Base-by-base conservation (phyloP, 1,140 invertebrate genomes). In the Eriocheir sinensis region DNA sequence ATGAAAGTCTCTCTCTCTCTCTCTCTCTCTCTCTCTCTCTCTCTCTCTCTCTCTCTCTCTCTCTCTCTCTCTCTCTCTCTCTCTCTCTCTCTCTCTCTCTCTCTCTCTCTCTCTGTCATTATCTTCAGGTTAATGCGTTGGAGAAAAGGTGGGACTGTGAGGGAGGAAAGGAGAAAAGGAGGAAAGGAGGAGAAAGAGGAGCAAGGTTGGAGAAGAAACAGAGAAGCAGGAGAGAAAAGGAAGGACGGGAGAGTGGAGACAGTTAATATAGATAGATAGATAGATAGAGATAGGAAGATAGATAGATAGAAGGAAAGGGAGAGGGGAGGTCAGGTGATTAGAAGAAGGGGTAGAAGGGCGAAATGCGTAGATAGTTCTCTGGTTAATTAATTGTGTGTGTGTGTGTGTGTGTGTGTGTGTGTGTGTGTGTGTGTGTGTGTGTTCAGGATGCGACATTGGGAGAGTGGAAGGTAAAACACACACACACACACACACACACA, bases 1-100 rank as follows among this genome's bases (percentile, higher is more conserved):
- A 72, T 4, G 21, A 72, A 72, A 21, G 12, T 12, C 6, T 4
- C 21, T 12, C 6, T n/a, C 2, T 21, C 12, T 72, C 60, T 72
- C 60, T 72, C 60, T 72, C 60, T 72, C 60, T 72, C 60, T 72
- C 60, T 72, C 60, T 72, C 60, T 72, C 60, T 72, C 60, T 72
- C 60, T 72, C 60, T 72, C 60, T 72, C 60, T 72, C 60, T 72
- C 60, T 48, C 44, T 48, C 44, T 48, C 44, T 48, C 44, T 48
- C 44, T 48, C 44, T 48, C 44, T 48, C 44, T 72, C 60, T 72
- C 60, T 72, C 60, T 72, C 60, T 72, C 60, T 72, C 60, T 72
- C 60, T 72, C 60, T 72, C 60, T 72, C 60, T 72, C 60, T 72
- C 53, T 60, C 53, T 60, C 53, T 60, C 53, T 60, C 53, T 60